Percentiles rank a stretch among this genome's conserved stretches.
These are phyloP conservation scores for Rhynchonycteris naso DNA, from an alignment of 2,797 vertebrate species.

Conservation along the genomic window DNA sequence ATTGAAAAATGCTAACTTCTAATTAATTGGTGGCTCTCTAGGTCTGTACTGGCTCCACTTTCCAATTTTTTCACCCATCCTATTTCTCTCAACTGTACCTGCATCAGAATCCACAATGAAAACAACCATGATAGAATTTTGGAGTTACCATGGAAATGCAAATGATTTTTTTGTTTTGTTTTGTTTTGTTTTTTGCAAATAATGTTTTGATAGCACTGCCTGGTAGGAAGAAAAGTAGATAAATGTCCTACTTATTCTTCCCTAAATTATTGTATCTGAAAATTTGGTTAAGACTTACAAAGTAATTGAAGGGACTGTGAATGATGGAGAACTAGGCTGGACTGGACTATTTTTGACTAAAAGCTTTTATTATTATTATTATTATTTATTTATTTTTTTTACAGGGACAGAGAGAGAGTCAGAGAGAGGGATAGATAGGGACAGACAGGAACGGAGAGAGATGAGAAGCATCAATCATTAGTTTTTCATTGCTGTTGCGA, in stretches of 20 bases:
- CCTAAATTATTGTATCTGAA: background rate
- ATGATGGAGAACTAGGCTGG: background rate
- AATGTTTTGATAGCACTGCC: background rate
- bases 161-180: background rate
- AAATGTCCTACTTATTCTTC: background rate
- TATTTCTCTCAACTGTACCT: background rate
- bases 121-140: background rate
- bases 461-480: too few relatives aligned
- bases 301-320: background rate
- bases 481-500: too few relatives aligned
- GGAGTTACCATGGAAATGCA: background rate
- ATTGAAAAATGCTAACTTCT: slow-evolving; percentile 4
- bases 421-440: too few relatives aligned
- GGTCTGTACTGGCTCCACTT: background rate
- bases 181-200: background rate
- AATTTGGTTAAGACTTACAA: slow-evolving; percentile 15
- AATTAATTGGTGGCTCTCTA: slow-evolving; percentile 9
- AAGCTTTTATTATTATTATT: background rate
- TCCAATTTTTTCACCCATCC: background rate
- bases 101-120: background rate
- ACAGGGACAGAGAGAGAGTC: too few relatives aligned
- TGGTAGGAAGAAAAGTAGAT: background rate
- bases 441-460: too few relatives aligned
- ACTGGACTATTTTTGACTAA: background rate
- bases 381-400: too few relatives aligned